Percentiles rank a stretch among this genome's conserved stretches.
phyloP scores from a whole-genome alignment of 2,888 invertebrate genomes.

The Sphaerophoria rueppellii region DNA sequence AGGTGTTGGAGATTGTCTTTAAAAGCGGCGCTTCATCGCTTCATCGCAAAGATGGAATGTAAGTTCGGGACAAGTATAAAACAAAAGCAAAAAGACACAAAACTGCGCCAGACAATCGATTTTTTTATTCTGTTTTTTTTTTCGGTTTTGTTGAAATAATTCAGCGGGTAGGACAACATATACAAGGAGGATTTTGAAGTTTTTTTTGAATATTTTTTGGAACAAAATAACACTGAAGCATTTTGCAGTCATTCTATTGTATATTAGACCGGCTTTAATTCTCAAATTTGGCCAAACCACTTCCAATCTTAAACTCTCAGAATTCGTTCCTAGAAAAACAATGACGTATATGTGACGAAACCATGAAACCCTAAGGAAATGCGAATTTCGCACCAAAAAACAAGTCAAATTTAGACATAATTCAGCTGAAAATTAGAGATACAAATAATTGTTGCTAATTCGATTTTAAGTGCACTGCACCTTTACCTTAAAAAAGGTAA shows the following conservation, averaged over 20 bases:
- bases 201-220: too few relatives aligned
- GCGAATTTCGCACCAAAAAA: background rate
- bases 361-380: slow-evolving; percentile 45
- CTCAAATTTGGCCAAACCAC: too few relatives aligned
- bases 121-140: background rate
- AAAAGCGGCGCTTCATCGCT: slow-evolving; percentile 80
- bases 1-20: slow-evolving; percentile 82
- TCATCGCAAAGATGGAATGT: slow-evolving; percentile 66
- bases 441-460: slow-evolving; percentile 80
- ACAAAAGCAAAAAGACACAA: slow-evolving; percentile 2
- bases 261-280: too few relatives aligned
- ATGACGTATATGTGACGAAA: background rate
- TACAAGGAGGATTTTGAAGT: background rate
- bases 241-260: background rate
- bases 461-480: slow-evolving; percentile 80
- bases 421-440: slow-evolving; percentile 56
- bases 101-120: slow-evolving; percentile 48
- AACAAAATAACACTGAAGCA: slow-evolving; percentile 2
- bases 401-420: slow-evolving; percentile 28
- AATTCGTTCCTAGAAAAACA: background rate
- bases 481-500: background rate
- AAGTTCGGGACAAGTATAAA: slow-evolving; percentile 35
- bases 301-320: too few relatives aligned
- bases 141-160: slow-evolving; percentile 9
- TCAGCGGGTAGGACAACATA: slow-evolving; percentile 17